These are phyloP conservation scores for Etia nguti DNA, from an alignment of 2,113 vertebrate genomes.

Conservation along the genomic window DNA sequence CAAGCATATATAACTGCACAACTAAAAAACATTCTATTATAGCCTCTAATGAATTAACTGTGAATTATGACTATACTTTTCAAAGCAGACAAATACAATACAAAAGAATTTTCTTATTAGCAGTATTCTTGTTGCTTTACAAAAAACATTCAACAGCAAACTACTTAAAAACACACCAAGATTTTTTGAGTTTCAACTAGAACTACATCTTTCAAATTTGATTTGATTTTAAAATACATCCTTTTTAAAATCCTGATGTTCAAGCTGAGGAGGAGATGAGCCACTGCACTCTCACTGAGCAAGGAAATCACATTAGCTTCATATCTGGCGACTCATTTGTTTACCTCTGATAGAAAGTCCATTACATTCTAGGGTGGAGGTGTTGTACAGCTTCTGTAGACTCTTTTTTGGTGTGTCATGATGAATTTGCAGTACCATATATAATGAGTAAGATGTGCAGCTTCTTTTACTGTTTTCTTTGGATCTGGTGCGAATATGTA, in stretches of 20 bases:
- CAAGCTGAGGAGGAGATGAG: not conserved
- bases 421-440: not conserved
- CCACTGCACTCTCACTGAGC: not conserved
- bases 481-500: not conserved
- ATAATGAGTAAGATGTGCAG: not conserved
- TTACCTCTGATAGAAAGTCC: not conserved
- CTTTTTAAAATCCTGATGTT: not conserved
- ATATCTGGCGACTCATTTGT: not conserved
- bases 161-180: not conserved
- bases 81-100: not conserved
- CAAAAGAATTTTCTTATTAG: not conserved
- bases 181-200: fast-evolving
- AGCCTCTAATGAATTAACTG: not conserved
- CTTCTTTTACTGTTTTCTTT: not conserved
- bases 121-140: not conserved
- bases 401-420: not conserved
- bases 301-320: not conserved
- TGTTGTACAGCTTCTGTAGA: not conserved
- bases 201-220: fast-evolving
- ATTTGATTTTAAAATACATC: not conserved
- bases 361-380: not conserved
- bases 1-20: not conserved
- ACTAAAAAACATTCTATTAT: not conserved
- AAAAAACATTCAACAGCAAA: not conserved
- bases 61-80: not conserved